These are phyloP conservation scores for Chironomus riparius DNA, from an alignment of 2,888 invertebrate genomes.

Conservation along the genomic window DNA sequence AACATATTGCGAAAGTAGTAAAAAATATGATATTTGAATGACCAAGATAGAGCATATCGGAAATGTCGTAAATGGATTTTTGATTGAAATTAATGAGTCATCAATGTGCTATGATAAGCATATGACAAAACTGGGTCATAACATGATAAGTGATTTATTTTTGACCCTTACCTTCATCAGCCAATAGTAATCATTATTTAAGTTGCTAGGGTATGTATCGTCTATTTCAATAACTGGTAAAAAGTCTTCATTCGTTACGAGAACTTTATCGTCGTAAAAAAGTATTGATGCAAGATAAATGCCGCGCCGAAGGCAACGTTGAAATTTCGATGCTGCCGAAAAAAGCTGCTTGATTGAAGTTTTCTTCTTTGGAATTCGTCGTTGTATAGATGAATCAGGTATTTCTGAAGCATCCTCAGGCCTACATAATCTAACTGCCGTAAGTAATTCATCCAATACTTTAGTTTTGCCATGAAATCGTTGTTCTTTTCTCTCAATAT, in stretches of 20 bases:
- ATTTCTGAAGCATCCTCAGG: slow-evolving; percentile 54
- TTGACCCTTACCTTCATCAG: slow-evolving; percentile 72
- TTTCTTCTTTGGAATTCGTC: slow-evolving; percentile 72
- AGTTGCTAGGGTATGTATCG: slow-evolving; percentile 85
- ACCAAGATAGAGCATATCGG: not conserved
- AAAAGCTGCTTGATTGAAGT: slow-evolving; percentile 89
- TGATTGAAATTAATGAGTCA: not conserved
- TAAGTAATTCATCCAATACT: slow-evolving; percentile 65
- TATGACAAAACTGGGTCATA: not conserved
- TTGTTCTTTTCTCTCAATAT: slow-evolving; percentile 61
- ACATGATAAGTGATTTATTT: no score
- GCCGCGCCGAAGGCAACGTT: slow-evolving; percentile 87
- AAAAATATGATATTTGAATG: not conserved
- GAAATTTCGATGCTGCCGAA: slow-evolving; percentile 93
- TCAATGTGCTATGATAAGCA: not conserved
- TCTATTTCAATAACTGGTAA: slow-evolving; percentile 95
- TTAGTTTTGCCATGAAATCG: slow-evolving; percentile 59
- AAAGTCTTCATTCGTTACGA: slow-evolving; percentile 95
- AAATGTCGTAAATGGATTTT: not conserved
- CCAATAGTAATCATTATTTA: slow-evolving; percentile 94
- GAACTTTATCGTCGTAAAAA: slow-evolving; percentile 89
- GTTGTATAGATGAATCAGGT: slow-evolving; percentile 49
- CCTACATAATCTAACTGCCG: slow-evolving; percentile 54
- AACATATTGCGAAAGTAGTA: not conserved
- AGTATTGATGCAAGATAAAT: slow-evolving; percentile 87